phyloP scores from a whole-genome alignment of 2,888 invertebrate genomes.

The Lobophora halterata region DNA sequence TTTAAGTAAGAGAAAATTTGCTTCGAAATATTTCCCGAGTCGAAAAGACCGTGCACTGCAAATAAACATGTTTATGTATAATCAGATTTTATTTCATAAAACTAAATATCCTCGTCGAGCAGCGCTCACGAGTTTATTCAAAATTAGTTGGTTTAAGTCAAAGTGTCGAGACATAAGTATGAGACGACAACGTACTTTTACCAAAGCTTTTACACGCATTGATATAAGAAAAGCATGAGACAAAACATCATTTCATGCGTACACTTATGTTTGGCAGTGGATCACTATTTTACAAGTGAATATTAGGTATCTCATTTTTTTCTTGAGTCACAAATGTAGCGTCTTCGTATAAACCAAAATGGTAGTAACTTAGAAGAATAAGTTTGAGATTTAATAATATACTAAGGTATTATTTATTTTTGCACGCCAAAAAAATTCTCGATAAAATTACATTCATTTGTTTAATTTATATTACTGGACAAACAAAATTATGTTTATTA shows the following conservation, averaged over 20 bases:
- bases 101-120: conserved; percentile 39
- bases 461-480: conserved; percentile 25
- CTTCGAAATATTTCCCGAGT: conserved; percentile 58
- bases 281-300: conserved; percentile 15
- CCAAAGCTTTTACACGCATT: too few relatives aligned
- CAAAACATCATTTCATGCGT: too few relatives aligned
- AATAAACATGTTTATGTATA: conserved; percentile 54
- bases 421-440: too few relatives aligned
- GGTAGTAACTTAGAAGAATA: too few relatives aligned
- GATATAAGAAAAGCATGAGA: too few relatives aligned
- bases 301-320: conserved; percentile 25
- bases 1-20: conserved; percentile 61
- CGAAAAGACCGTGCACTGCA: conserved; percentile 52
- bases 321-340: too few relatives aligned
- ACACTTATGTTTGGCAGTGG: too few relatives aligned
- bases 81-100: conserved; percentile 47
- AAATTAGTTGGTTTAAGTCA: conserved; percentile 50
- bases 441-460: too few relatives aligned
- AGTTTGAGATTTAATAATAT: conserved; percentile 20
- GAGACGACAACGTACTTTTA: too few relatives aligned
- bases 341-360: too few relatives aligned
- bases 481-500: conserved; percentile 54
- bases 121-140: conserved; percentile 45
- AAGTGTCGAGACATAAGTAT: conserved; percentile 33
- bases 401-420: too few relatives aligned